Evolutionary conservation across 2,888 invertebrate species (phyloP), one percentile per base, ranked within the genome.

Genomic region (Seira sanloemensis): DNA sequence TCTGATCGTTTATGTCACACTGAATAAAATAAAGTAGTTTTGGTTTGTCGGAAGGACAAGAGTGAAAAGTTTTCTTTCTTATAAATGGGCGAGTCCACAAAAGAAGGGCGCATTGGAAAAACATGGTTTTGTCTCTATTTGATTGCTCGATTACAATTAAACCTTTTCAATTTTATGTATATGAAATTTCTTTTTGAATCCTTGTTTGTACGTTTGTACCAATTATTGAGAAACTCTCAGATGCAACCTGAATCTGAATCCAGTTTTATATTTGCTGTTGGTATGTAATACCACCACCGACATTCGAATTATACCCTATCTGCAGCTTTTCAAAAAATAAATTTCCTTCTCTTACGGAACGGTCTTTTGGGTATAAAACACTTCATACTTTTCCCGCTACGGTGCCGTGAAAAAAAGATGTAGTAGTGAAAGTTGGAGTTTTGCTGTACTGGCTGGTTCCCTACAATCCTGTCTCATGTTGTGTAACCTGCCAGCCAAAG

Each of bases 311-410:
- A 18, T 50, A 16, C 50, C 50, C 50, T 50, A 50, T 50, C 50
- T 50, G 12, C 12, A 50, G 50, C n/a, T 50, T 50, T 50, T 50
- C n/a, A 50, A 7, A 50, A n/a, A 50, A 50, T 18, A 18, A n/a
- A 12, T 50, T 50, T 50, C 37, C 37, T 37, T 50, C 23, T 62
- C 23, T 62, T 21, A 7, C 23, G 62, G 62, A n/a, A n/a, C n/a
- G 62, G 62, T 62, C 62, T 62, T 62, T 62, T 19, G 62, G 62
- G 62, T 62, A 62, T 62, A 62, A 62, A 62, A 50, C 50, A 50
- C 50, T 50, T 50, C 50, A 50, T 50, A 50, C 50, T 50, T 50
- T 50, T 50, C 50, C 50, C 50, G 50, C 50, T 50, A 50, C 50
- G n/a, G 12, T 50, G 16, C 50, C 50, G n/a, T 37, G 12, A 37